Evolutionary conservation across 2,113 vertebrate genomes (phyloP), one percentile per base, ranked within the genome.

Genomic region (Xyliphius kryptos): DNA sequence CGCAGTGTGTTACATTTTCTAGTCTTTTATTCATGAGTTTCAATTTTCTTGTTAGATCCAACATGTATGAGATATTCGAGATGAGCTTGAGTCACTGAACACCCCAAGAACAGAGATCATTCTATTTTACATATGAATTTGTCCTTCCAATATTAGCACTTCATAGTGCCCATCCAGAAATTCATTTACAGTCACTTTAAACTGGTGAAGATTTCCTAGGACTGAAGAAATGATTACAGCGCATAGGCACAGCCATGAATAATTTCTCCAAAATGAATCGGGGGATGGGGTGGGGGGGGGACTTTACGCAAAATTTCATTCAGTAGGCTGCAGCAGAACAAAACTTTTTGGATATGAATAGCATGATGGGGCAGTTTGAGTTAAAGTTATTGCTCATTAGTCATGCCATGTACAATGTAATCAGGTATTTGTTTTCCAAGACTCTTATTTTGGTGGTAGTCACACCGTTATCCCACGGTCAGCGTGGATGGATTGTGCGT

Each of bases 211-310:
- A 75, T 61, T 75, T 62, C 7, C 47, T 44, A 63, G 60, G 44
- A 70, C 66, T 49, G 71, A 54, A 69, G 49, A 49, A 74, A 65
- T 69, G 61, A 77, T 79, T 59, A 68, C 63, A 57, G 76, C 56
- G 64, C 50, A 72, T 55, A 41, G 70, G 41, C 6, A 46, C 26
- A 32, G 63, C 72, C 69, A 77, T 77, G 75, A 76, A 77, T 77
- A 72, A 79, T 79, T 67, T 72, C 50, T 19, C 19, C 74, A 55
- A 67, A 75, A 73, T 76, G 36, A 74, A 60, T 40, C 61, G 46
- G 41, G 32, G 16, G 32, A 46, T 38, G 46, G 58, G 64, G 26
- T 57, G 38, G 26, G 60, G 41, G 48, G 56, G 48, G 2, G 12
- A n/a, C 65, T 61, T 61, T 16, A 56, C 19, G 52, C 17, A 8